Base-by-base conservation (phyloP, 1,140 invertebrate genomes). In the Lucilia cuprina region DNA sequence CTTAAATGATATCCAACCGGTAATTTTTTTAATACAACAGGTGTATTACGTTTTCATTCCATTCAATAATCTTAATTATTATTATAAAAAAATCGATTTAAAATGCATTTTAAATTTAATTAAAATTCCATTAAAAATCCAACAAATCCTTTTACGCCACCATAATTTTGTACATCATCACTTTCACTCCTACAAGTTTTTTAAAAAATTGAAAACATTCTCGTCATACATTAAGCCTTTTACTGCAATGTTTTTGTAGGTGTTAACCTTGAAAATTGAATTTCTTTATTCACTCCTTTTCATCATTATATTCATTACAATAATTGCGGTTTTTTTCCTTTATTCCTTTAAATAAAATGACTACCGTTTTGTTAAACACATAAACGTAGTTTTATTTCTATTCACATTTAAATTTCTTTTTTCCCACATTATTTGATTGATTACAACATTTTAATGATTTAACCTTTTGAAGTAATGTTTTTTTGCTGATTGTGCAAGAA, bases 381-480 rank as follows among this genome's bases (percentile, higher is more conserved):
- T 25, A 25, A 12, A 13, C 25, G 47, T 25, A 5, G n/a, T 34
- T 34, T 41, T 41, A 0, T 41, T 8, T 82, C 21, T 8, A n/a
- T 65, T 10, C 17, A 74, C 82, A 74, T 60, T 83, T 83, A 83
- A 47, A 70, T 65, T 65, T 13, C 41, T 3, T 70, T 70, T 21
- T 83, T 83, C 55, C 82, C 82, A 47, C 82, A 70, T 35, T 14
- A 83, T 35, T 83, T 74, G 82, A 83, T 83, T 83, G 55, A 83
- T 83, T 83, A 83, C 55, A 70, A n/a, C 30, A 83, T 25, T 4
- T 21, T 70, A 25, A 3, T 30, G 25, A 30, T 21, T 21, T 14
- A 70, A 21, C n/a, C 5, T 9, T 21, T 19, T 25, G 9, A n/a
- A 49, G n/a, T 49, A 80, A 49, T 41, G 10, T 0, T 41, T 41